Percentiles rank a stretch among this genome's conserved stretches.
These are phyloP conservation scores for Tenebrio molitor DNA, from an alignment of 1,140 invertebrate species.

Conservation along the genomic window DNA sequence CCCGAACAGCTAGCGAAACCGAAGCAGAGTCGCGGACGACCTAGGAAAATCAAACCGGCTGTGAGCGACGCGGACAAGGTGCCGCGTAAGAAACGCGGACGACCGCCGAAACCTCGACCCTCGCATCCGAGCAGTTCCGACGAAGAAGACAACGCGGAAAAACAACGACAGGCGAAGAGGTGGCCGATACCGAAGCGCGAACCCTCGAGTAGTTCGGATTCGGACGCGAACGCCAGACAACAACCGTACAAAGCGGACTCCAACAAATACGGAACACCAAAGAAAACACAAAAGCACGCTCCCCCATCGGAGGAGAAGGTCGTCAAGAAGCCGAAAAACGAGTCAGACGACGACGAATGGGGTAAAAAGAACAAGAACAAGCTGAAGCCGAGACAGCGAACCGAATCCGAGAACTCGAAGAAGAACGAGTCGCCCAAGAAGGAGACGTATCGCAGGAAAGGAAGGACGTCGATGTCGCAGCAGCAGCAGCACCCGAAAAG, in stretches of 20 bases:
- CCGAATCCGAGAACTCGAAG: conserved; percentile 47
- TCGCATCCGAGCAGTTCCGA: conserved; percentile 60
- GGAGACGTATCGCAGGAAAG: conserved; percentile 60
- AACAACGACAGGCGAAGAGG: conserved; percentile 45
- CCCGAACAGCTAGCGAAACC: conserved; percentile 47
- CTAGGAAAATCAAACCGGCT: conserved; percentile 66
- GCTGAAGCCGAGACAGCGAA: conserved; percentile 42
- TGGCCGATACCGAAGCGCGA: conserved; percentile 56
- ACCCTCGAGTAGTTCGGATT: conserved; percentile 54
- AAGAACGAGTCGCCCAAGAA: conserved; percentile 59
- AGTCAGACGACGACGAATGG: conserved; percentile 62
- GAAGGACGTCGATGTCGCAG: conserved; percentile 38
- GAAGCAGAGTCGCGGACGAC: conserved; percentile 60
- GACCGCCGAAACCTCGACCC: conserved; percentile 47
- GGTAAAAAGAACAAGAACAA: conserved; percentile 58
- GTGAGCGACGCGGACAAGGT: conserved; percentile 9
- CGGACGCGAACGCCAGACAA: conserved; percentile 34
- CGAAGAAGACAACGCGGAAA: conserved; percentile 56
- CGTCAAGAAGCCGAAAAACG: conserved; percentile 43
- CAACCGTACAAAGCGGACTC: conserved; percentile 13
- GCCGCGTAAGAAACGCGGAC: conserved; percentile 31
- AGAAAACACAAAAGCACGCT: conserved; percentile 21
- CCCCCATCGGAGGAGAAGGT: conserved; percentile 51
- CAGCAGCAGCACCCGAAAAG: conserved; percentile 56
- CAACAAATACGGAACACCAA: conserved; percentile 3